These are phyloP conservation scores for Ceraclea dissimilis DNA, from an alignment of 2,888 invertebrate species.

Conservation along the genomic window DNA sequence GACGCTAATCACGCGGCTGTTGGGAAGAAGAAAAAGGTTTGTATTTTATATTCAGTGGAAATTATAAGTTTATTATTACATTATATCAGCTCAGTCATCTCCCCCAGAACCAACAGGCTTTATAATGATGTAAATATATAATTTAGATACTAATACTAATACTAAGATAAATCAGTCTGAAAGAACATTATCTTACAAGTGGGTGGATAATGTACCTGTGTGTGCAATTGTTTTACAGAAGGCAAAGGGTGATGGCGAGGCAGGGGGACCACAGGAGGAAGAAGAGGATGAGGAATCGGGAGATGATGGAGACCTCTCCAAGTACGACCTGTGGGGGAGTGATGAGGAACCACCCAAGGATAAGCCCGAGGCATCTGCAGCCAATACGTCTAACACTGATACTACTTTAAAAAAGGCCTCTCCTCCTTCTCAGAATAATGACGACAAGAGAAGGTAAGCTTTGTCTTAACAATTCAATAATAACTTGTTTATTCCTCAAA, in stretches of 20 bases:
- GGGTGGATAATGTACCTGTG: too few relatives aligned
- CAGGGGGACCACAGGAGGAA: conserved; percentile 36
- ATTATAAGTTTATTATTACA: background rate
- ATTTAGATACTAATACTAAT: background rate
- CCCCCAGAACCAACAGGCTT: background rate
- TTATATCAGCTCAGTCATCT: too few relatives aligned
- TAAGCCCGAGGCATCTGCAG: background rate
- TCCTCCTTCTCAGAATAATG: background rate
- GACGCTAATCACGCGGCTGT: background rate
- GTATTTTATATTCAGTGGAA: background rate
- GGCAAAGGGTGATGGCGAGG: conserved; percentile 34
- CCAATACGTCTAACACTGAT: too few relatives aligned
- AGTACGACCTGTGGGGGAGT: conserved; percentile 71
- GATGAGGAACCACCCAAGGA: conserved; percentile 42
- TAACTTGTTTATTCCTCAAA: too few relatives aligned
- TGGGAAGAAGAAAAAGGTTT: conserved; percentile 26
- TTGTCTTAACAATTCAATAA: background rate
- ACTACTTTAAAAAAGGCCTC: background rate
- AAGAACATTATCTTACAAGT: background rate
- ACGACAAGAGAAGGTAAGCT: background rate
- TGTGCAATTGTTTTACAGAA: conserved; percentile 36
- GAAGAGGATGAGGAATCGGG: conserved; percentile 45
- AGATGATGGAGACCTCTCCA: conserved; percentile 61
- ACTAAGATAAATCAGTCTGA: background rate
- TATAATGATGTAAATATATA: background rate